Evolutionary conservation across 2,797 vertebrate genomes (phyloP).

Genomic region (Danio choprae): DNA sequence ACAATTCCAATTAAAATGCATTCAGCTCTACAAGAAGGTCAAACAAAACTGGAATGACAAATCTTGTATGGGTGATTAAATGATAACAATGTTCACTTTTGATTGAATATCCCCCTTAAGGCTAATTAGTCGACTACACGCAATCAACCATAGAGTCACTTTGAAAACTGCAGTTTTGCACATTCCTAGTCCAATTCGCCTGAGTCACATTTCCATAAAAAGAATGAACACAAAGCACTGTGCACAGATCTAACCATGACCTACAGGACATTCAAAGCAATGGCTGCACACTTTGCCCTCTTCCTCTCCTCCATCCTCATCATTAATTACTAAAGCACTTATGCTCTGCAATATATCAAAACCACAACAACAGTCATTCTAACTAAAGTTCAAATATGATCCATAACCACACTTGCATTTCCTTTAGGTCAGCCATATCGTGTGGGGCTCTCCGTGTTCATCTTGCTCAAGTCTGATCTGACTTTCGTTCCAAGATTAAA

Average conservation of each 20-base stretch:
- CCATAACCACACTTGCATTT: slow-evolving; percentile 19
- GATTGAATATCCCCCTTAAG: not conserved
- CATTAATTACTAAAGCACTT: not conserved
- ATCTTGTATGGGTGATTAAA: not conserved
- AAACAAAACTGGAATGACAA: not conserved
- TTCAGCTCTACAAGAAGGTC: not conserved
- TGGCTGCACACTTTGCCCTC: not conserved
- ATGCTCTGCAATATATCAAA: slow-evolving; percentile 36
- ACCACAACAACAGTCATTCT: not conserved
- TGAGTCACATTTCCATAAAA: not conserved
- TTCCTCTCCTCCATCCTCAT: slow-evolving; percentile 17
- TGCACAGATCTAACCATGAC: not conserved
- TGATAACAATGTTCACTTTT: not conserved
- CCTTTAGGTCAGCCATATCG: not conserved
- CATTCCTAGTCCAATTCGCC: not conserved
- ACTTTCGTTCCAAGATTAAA: slow-evolving; percentile 46
- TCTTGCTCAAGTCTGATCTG: slow-evolving; percentile 16
- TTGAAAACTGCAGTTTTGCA: not conserved
- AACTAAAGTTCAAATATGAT: slow-evolving; percentile 16
- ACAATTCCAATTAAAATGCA: too few relatives aligned
- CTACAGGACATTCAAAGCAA: not conserved
- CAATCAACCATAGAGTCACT: not conserved
- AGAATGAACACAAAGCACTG: not conserved
- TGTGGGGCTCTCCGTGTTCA: not conserved
- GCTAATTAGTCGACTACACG: not conserved